phyloP scores from a whole-genome alignment of 2,113 vertebrate species.

The Harpagus bidentatus region DNA sequence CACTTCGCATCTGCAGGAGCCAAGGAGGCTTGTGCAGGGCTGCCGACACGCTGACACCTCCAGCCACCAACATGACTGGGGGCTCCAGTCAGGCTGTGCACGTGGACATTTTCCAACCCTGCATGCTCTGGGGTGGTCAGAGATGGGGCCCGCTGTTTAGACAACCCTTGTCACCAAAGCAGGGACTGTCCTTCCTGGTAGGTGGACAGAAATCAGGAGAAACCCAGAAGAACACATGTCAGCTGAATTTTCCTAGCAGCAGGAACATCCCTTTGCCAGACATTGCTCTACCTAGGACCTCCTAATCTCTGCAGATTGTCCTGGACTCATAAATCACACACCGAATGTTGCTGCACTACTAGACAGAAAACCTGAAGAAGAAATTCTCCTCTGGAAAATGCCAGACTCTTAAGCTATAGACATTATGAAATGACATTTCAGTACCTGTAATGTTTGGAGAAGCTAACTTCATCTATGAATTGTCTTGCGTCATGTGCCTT shows the following conservation, averaged over 20 bases:
- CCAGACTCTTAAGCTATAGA: background rate
- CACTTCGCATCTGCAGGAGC: background rate
- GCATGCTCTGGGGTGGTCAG: background rate
- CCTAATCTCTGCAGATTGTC: background rate
- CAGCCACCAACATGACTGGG: rapidly evolving
- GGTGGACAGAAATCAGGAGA: background rate
- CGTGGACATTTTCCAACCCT: background rate
- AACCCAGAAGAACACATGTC: background rate
- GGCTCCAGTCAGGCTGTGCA: background rate
- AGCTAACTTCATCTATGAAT: background rate
- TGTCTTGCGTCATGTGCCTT: background rate
- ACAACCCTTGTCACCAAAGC: background rate
- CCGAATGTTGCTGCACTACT: background rate
- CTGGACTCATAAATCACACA: background rate
- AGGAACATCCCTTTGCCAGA: background rate
- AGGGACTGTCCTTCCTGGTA: background rate
- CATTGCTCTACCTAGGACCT: background rate
- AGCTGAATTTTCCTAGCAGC: background rate
- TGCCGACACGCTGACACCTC: background rate
- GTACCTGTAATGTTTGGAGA: background rate
- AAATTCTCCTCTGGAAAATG: background rate
- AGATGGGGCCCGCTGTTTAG: background rate
- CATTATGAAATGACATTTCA: background rate
- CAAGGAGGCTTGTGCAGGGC: background rate
- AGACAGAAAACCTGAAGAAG: background rate